phyloP scores from a whole-genome alignment of 1,140 invertebrate genomes.

The Ylistrum balloti region DNA sequence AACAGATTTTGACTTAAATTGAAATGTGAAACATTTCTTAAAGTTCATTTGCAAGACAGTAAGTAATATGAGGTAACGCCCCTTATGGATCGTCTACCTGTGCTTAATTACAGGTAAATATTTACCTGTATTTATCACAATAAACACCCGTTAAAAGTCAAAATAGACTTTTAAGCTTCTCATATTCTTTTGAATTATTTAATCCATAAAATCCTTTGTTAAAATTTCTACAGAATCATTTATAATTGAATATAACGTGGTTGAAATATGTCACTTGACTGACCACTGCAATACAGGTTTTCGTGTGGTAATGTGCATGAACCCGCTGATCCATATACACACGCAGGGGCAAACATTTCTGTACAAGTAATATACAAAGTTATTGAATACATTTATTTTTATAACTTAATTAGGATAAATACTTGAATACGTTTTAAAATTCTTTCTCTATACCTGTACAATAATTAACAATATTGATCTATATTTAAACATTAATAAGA shows the following conservation, averaged over 20 bases:
- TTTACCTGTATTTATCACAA: neutral
- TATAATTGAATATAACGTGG: neutral
- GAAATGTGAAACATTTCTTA: neutral
- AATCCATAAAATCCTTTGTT: no score
- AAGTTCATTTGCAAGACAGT: neutral
- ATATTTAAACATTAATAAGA: neutral
- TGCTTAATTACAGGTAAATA: neutral
- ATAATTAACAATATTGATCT: neutral
- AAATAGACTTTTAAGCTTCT: neutral
- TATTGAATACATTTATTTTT: no score
- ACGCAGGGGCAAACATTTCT: no score
- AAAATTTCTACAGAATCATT: neutral
- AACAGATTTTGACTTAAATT: neutral
- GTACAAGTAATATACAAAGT: no score
- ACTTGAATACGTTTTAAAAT: slow-evolving; percentile 6
- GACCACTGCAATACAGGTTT: no score
- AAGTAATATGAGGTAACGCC: neutral
- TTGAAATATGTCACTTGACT: no score
- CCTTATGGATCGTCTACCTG: neutral
- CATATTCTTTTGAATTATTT: neutral
- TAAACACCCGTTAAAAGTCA: neutral
- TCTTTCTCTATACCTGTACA: neutral
- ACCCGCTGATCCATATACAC: no score
- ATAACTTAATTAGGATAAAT: neutral
- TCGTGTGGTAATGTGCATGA: no score